Base-by-base conservation (phyloP, 2,888 invertebrate genomes). In the Perizoma affinitatum region DNA sequence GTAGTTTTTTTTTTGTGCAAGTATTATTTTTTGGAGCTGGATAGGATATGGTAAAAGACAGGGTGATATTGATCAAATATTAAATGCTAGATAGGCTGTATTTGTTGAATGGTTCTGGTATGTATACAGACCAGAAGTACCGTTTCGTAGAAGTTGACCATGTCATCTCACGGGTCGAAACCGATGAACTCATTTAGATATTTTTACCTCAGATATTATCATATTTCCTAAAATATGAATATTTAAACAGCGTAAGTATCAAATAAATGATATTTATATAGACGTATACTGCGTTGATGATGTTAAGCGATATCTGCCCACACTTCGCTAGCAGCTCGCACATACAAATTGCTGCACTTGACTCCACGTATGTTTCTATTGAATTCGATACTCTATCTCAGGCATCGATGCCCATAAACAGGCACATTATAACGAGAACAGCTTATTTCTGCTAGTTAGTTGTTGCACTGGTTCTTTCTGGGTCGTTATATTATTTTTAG, bases 291-390 rank as follows among this genome's bases (percentile, higher is more conserved):
- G 52, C 47, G 64, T 58, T 57, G 60, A 65, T 65, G 68, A 66
- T 68, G 61, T 66, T 67, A 69, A 68, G 56, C 63, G 51, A 52
- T 54, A 54, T 67, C 56, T 75, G 55, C 80, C 74, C 68, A 67
- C 67, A 47, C 67, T 43, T 57, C 54, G 58, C 65, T 64, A 59
- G 67, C 65, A 22, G 70, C 65, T 65, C 58, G 67, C 68, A 50
- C 60, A 72, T 79, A 81, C 76, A 82, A 80, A 83, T 82, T 63
- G 73, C 69, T 65, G 70, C 74, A 73, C 75, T 78, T 75, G 76
- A 74, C 71, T 74, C 68, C 56, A 62, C 69, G 60, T 68, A 70
- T 75, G 70, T 75, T 75, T 63, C 71, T 63, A 70, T 73, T 69
- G 70, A 72, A 74, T 74, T 70, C 61, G 65, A 74, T 73, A 72